Base-by-base conservation (phyloP, 2,113 vertebrate species). In the Sterrhoptilus dennistouni region DNA sequence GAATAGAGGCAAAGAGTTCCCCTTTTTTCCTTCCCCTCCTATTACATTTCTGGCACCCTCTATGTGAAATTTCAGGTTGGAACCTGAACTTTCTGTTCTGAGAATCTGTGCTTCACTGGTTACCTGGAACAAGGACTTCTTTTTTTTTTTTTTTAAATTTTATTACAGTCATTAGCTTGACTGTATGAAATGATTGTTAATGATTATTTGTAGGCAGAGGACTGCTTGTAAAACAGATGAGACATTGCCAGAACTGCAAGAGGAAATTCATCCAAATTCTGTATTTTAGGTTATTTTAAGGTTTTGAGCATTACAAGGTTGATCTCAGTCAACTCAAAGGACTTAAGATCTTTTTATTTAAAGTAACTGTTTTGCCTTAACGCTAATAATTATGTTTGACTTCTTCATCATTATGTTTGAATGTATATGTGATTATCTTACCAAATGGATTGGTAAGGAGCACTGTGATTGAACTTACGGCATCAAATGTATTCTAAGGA, bases 121-220 rank as follows among this genome's bases (percentile, higher is more conserved):
- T 96, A 96, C 92, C 88, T 96, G 95, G 95, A 95, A 96, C 96
- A 96, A 97, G 86, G 65, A 50, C 82, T 83, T 63, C 3, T 64
- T 31, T 29, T 42, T 44, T 38, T 59, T 56, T 53, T 20, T 31
- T 59, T 35, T 15, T 28, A 36, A 16, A 42, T 49, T 38, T 60
- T 75, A 57, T 81, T 97, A 50, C 21, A 11, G 91, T 95, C 86
- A 90, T 97, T 97, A 97, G 94, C 96, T 98, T 96, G 87, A 52
- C 42, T 85, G 40, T 97, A 96, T 97, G 94, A 94, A 94, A 84
- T 89, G 53, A 92, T 93, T 95, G 95, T 94, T 97, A 93, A 94
- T 96, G 69, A 94, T 89, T 92, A 77, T 94, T 89, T 95, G 84
- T 85, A 12, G 66, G 83, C 80, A 60, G 80, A 23, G 35, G n/a